phyloP scores from a whole-genome alignment of 2,888 invertebrate genomes.

The Agrilus mali region DNA sequence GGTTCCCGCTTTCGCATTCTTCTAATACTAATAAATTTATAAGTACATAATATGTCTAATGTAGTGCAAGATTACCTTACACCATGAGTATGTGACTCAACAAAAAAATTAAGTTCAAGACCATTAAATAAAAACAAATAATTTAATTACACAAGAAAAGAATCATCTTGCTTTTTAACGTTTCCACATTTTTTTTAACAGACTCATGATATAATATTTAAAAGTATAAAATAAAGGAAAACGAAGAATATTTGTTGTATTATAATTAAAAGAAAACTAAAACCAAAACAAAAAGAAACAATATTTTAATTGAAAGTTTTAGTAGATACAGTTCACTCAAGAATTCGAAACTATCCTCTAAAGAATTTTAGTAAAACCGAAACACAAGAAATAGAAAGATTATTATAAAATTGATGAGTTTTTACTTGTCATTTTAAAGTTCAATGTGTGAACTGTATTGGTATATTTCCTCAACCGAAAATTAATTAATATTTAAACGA shows the following conservation, averaged over 20 bases:
- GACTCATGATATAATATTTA: background rate
- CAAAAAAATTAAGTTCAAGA: background rate
- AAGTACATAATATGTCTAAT: background rate
- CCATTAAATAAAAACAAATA: too few relatives aligned
- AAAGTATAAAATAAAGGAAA: slow-evolving; percentile 3
- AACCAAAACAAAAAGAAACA: slow-evolving; percentile 1
- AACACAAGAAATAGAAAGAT: slow-evolving; percentile 1
- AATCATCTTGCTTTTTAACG: too few relatives aligned
- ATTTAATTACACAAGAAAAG: too few relatives aligned
- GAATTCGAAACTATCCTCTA: background rate
- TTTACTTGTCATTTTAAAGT: slow-evolving; percentile 5
- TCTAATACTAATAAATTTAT: background rate
- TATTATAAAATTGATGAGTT: slow-evolving; percentile 2
- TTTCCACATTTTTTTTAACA: too few relatives aligned
- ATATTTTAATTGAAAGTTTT: slow-evolving; percentile 3
- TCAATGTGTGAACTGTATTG: slow-evolving; percentile 13
- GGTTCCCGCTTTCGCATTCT: too few relatives aligned
- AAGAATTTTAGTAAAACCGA: slow-evolving; percentile 1
- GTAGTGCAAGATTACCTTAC: background rate
- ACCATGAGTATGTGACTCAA: slow-evolving; percentile 3
- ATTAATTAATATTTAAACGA: too few relatives aligned
- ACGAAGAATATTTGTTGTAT: slow-evolving; percentile 3
- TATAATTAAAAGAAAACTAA: slow-evolving; percentile 3
- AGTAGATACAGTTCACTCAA: too few relatives aligned
- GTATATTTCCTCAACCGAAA: too few relatives aligned